Conservation (phyloP, 1,140 invertebrate species). For the Papilio helenus region DNA sequence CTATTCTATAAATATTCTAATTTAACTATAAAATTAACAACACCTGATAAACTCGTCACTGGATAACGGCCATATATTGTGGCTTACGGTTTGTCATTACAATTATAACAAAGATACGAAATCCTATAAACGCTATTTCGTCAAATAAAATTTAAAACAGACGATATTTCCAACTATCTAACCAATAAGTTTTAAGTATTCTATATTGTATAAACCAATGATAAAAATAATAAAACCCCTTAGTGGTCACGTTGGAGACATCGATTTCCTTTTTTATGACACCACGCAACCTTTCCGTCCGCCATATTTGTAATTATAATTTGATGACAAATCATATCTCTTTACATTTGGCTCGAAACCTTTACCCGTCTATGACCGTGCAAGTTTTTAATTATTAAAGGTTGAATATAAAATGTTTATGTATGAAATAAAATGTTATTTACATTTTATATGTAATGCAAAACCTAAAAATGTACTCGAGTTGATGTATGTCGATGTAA, state of each 20-base stretch:
- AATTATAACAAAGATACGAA: too few species aligned
- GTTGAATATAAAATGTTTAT: not conserved
- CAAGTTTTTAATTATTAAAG: not conserved
- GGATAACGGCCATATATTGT: not conserved
- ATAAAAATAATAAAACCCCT: not conserved
- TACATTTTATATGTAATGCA: not conserved
- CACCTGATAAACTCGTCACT: not conserved
- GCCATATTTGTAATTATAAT: slow-evolving; percentile 17
- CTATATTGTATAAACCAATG: not conserved
- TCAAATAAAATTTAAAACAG: too few species aligned
- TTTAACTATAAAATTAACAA: not conserved
- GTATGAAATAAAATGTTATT: not conserved
- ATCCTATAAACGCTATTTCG: too few species aligned
- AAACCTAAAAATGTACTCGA: too few species aligned
- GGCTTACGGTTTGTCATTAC: too few species aligned
- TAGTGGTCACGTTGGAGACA: not conserved
- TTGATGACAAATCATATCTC: slow-evolving; percentile 5
- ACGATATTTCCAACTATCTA: too few species aligned
- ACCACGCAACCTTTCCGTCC: not conserved
- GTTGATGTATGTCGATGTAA: too few species aligned
- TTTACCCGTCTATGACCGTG: not conserved
- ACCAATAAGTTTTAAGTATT: not conserved
- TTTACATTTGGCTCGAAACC: slow-evolving; percentile 10
- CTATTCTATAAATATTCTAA: not conserved
- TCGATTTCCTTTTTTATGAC: slow-evolving; percentile 1